These are phyloP conservation scores for Acanthurus tractus DNA, from an alignment of 2,797 vertebrate genomes.

Conservation along the genomic window DNA sequence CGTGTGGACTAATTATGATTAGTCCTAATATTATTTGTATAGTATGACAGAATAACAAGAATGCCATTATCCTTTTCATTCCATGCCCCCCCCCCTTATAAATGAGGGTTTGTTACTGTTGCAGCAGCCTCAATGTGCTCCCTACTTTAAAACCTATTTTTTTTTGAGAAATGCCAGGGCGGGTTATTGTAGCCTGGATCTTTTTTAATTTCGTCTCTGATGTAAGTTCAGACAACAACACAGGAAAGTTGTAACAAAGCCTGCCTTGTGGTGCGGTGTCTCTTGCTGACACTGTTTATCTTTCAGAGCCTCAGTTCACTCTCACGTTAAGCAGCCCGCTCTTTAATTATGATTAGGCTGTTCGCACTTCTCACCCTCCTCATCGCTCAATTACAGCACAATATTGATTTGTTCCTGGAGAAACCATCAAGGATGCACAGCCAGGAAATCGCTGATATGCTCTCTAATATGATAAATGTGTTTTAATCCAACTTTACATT, in stretches of 20 bases:
- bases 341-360: conserved; percentile 90
- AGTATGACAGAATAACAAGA: conserved; percentile 10
- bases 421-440: conserved; percentile 88
- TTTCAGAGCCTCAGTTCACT: conserved; percentile 69
- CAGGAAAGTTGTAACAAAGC: conserved; percentile 62
- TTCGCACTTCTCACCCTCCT: conserved; percentile 86
- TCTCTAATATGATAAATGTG: conserved; percentile 89
- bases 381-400: conserved; percentile 89
- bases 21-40: conserved; percentile 34
- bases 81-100: not conserved
- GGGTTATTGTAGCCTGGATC: conserved; percentile 45
- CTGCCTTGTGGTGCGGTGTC: conserved; percentile 46
- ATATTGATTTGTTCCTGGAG: conserved; percentile 89
- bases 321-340: conserved; percentile 77
- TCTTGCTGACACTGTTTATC: conserved; percentile 77
- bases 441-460: conserved; percentile 87
- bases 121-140: conserved; percentile 16
- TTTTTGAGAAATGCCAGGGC: not conserved
- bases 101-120: conserved; percentile 11
- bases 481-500: conserved; percentile 87
- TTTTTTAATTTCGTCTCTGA: conserved; percentile 65
- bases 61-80: conserved; percentile 42
- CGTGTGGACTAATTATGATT: conserved; percentile 47
- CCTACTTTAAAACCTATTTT: not conserved
- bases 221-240: conserved; percentile 76